phyloP scores from a whole-genome alignment of 2,888 invertebrate genomes.

The Tricholauxania praeusta region DNA sequence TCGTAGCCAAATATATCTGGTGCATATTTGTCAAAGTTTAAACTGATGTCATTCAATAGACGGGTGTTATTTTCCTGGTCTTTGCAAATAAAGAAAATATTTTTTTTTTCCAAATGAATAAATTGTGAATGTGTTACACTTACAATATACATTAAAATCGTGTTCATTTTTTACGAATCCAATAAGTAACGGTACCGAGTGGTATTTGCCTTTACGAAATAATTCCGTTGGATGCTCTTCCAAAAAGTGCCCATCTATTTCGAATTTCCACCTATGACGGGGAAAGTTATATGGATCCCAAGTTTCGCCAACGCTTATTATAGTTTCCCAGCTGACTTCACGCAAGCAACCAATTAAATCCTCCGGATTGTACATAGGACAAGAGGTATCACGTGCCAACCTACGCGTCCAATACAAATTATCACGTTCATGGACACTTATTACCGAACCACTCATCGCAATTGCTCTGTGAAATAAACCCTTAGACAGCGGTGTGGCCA shows the following conservation, averaged over 20 bases:
- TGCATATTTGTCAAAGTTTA: constrained; percentile 57
- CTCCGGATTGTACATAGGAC: constrained; percentile 70
- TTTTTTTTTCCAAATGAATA: too few species aligned
- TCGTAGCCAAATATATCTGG: constrained; percentile 68
- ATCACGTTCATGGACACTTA: constrained; percentile 70
- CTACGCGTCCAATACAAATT: constrained; percentile 70
- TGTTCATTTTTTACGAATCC: constrained; percentile 74
- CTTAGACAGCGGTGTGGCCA: constrained; percentile 74
- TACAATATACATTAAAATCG: constrained; percentile 61
- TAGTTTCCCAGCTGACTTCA: constrained; percentile 52
- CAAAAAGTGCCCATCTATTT: constrained; percentile 75
- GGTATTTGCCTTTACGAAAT: constrained; percentile 70
- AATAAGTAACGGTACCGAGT: constrained; percentile 73
- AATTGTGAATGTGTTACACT: constrained; percentile 26
- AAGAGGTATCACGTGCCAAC: constrained; percentile 72
- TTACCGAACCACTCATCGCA: constrained; percentile 75
- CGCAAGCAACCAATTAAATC: constrained; percentile 72
- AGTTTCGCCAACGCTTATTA: constrained; percentile 49
- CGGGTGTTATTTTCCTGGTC: constrained; percentile 50
- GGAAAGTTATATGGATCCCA: constrained; percentile 56
- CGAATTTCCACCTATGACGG: constrained; percentile 64
- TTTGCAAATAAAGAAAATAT: constrained; percentile 21
- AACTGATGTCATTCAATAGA: constrained; percentile 55
- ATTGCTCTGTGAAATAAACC: constrained; percentile 78
- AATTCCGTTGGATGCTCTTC: constrained; percentile 70